A percentile compares a stretch with the other conserved stretches of the same genome.
phyloP scores from a whole-genome alignment of 2,113 vertebrate species.

The Fukomys damarensis region DNA sequence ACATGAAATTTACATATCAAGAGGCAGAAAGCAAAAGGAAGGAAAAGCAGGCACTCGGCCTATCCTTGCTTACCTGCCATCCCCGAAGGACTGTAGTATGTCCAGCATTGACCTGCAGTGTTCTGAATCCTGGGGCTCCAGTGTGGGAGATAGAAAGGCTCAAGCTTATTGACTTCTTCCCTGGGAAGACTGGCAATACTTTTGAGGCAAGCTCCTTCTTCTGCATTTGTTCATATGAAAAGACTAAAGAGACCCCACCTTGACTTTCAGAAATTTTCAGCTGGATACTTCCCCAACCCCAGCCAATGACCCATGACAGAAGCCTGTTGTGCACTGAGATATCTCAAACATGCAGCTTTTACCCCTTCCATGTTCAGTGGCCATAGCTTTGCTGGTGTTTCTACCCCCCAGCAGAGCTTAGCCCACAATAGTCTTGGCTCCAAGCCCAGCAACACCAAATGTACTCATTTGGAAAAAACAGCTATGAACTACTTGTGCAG shows the following conservation, averaged over 20 bases:
- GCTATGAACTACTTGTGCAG: background rate
- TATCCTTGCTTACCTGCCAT: accelerated
- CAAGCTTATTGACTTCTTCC: background rate
- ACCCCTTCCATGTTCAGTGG: too few species aligned
- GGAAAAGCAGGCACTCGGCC: background rate
- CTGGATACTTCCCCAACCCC: background rate
- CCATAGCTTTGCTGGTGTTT: too few species aligned
- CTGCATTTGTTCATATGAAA: background rate
- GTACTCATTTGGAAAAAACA: background rate
- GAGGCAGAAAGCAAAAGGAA: background rate
- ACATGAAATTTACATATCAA: background rate
- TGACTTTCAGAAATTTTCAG: background rate
- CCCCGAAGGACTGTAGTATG: background rate
- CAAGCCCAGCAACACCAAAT: background rate
- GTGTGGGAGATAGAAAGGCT: background rate
- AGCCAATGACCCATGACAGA: background rate
- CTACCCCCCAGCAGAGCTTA: background rate
- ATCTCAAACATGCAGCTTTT: background rate
- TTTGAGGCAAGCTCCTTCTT: background rate
- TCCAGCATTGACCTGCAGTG: accelerated
- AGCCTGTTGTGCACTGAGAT: accelerated
- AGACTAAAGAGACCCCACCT: background rate
- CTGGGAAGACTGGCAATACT: background rate
- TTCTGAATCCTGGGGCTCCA: background rate
- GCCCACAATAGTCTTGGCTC: background rate